Conservation (phyloP, 2,797 vertebrate genomes). For the Eulemur albifrons region DNA sequence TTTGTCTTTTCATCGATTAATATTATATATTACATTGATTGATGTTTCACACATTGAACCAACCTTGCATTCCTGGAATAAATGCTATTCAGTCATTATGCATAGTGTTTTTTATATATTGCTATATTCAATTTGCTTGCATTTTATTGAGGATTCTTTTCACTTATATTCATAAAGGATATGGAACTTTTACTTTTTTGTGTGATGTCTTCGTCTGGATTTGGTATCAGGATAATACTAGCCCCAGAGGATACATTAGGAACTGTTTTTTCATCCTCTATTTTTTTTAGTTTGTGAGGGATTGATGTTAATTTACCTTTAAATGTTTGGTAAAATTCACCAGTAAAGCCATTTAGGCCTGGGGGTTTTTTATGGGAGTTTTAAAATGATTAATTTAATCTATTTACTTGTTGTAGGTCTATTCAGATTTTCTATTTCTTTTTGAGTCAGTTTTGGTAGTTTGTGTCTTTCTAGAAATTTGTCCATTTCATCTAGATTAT, state of each 20-base stretch:
- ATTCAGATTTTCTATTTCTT: background rate
- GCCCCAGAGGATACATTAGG: background rate
- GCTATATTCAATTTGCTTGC: background rate
- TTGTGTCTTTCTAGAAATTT: background rate
- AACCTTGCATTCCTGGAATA: background rate
- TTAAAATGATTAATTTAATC: background rate
- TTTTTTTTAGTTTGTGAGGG: background rate
- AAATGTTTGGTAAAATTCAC: background rate
- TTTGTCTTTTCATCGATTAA: background rate
- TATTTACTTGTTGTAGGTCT: background rate
- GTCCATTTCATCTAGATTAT: background rate
- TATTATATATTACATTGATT: background rate
- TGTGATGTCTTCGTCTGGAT: background rate
- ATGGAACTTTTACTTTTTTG: background rate
- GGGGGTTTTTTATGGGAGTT: background rate
- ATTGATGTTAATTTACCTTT: background rate
- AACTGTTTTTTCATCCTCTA: background rate
- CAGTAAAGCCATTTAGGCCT: background rate
- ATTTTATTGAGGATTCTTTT: background rate
- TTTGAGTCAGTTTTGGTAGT: background rate
- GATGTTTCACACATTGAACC: background rate
- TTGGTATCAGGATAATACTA: background rate
- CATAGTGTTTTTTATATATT: background rate
- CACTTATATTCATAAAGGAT: background rate
- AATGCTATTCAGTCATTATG: background rate